Conservation (phyloP, 2,888 invertebrate genomes). For the Caenorhabditis sulstoni region DNA sequence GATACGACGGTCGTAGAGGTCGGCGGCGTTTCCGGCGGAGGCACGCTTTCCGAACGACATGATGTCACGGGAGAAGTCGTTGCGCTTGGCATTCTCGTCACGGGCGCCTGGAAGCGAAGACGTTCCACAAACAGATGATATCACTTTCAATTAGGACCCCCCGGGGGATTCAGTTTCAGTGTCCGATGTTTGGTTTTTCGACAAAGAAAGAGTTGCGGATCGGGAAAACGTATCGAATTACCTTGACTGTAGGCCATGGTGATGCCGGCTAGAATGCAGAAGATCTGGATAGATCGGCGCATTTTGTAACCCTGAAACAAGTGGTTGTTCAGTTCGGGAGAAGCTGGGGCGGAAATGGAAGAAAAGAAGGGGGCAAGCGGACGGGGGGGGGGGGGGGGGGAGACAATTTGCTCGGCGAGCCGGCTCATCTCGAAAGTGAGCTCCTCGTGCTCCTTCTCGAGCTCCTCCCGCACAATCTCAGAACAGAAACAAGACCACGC, state of each 20-base stretch:
- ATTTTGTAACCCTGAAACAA: slow-evolving; percentile 48
- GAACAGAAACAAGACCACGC: not conserved
- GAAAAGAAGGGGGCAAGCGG: not conserved
- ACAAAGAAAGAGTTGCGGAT: not conserved
- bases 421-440: not conserved
- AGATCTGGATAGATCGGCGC: slow-evolving; percentile 46
- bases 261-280: slow-evolving; percentile 50
- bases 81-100: slow-evolving; percentile 47
- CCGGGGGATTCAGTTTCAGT: slow-evolving; percentile 9
- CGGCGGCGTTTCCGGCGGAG: slow-evolving; percentile 27
- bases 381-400: not conserved
- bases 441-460: not conserved
- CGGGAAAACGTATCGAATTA: not conserved
- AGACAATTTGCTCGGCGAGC: too few relatives aligned
- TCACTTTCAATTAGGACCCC: slow-evolving; percentile 17
- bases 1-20: slow-evolving; percentile 49
- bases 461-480: not conserved
- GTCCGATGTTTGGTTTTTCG: slow-evolving; percentile 20
- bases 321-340: not conserved
- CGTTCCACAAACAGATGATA: not conserved
- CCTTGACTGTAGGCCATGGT: slow-evolving; percentile 52
- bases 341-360: not conserved
- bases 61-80: slow-evolving; percentile 62
- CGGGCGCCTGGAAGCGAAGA: slow-evolving; percentile 22
- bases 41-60: slow-evolving; percentile 67